Base-by-base conservation (phyloP, 1,140 invertebrate genomes). In the Platorchestia sp. region DNA sequence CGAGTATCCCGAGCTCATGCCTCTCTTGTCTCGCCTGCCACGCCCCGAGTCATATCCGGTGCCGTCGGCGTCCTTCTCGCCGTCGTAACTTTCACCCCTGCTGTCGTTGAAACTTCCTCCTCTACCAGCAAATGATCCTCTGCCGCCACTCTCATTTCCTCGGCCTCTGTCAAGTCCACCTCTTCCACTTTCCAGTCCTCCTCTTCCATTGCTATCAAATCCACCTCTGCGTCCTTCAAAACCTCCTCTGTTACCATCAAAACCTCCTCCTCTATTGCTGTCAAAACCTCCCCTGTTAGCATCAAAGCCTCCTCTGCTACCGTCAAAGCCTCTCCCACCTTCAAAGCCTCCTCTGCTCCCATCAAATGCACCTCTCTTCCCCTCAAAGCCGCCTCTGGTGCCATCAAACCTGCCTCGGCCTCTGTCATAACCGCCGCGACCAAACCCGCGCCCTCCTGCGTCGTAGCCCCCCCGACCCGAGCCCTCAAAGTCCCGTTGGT, bases 1-100 rank as follows among this genome's bases (percentile, higher is more conserved):
- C 96, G 96, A 96, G 96, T 95, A 96, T 7, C 91, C 91, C 14
- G 91, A 93, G 43, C 43, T 45, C 43, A 45, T 45, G 91, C 91
- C 91, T 36, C 91, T 93, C 45, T 40, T 93, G 91, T 93, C 40
- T 0, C 45, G 43, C 45, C 91, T 47, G 41, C 87, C 87, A 14
- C 87, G 41, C 0, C 41, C 87, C 0, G 41, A 0, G 27, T 90
- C 87, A 41, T 90, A 90, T 0, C 87, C 87, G 14, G 14, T 36
- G 5, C 87, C 87, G 22, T 90, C 87, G 7, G 16, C 5, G 44
- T 90, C 87, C 27, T 90, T 90, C 41, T 90, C 87, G 5, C 44
- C 41, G 10, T 90, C 87, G 27, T 90, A 42, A 44, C 87, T 90
- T 90, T 36, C 87, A 42, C 44, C 87, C 3, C 59, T 14, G 36